phyloP scores from a whole-genome alignment of 2,888 invertebrate species.

The Pimpla rufipes region DNA sequence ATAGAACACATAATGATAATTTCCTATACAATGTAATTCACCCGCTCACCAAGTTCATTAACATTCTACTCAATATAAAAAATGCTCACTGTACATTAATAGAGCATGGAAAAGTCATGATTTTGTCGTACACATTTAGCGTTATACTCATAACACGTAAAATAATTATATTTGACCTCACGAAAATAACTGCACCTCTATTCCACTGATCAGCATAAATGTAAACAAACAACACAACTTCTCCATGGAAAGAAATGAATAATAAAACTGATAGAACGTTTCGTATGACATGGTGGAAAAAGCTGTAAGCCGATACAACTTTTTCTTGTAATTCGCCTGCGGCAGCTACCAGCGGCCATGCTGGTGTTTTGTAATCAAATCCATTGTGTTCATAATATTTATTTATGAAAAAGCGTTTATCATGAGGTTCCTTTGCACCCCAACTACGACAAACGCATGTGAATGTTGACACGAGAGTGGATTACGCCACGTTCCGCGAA shows the following conservation, averaged over 20 bases:
- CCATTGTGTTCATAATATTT: neutral
- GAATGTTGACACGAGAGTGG: slow-evolving; percentile 40
- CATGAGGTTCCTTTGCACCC: neutral
- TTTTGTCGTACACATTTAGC: too few relatives aligned
- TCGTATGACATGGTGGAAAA: too few relatives aligned
- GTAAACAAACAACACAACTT: neutral
- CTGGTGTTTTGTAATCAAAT: neutral
- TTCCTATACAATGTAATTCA: too few relatives aligned
- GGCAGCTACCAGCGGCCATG: neutral
- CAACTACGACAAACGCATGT: slow-evolving; percentile 5
- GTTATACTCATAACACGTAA: too few relatives aligned
- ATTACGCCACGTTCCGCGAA: slow-evolving; percentile 59
- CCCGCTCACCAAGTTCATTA: too few relatives aligned
- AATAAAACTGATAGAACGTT: neutral
- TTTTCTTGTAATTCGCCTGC: too few relatives aligned
- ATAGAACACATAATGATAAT: neutral
- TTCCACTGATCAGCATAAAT: neutral
- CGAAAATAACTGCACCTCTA: too few relatives aligned
- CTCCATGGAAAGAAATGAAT: neutral
- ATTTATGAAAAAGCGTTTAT: slow-evolving; percentile 13
- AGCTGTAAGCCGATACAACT: too few relatives aligned
- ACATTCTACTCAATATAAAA: too few relatives aligned
- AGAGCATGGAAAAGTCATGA: too few relatives aligned
- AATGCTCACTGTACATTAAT: too few relatives aligned
- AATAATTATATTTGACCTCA: too few relatives aligned